These are phyloP conservation scores for Halichondria panicea DNA, from an alignment of 37 sponge, comb jelly and placozoan species.

Conservation along the genomic window DNA sequence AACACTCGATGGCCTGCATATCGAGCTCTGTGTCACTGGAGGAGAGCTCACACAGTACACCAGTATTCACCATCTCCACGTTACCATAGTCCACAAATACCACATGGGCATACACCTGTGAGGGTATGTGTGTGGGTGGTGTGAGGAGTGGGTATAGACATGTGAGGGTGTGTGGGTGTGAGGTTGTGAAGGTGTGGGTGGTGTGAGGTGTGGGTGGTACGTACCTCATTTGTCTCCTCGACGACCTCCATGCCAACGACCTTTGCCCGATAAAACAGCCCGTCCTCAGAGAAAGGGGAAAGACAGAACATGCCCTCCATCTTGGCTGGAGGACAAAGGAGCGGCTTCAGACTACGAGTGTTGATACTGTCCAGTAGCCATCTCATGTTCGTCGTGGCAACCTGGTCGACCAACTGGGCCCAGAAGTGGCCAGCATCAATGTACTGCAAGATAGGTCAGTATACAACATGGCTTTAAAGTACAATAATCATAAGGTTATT, in stretches of 20 bases:
- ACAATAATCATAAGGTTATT: too few species aligned
- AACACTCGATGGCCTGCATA: constrained; percentile 79
- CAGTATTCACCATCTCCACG: constrained; percentile 46
- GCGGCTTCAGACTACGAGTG: constrained; percentile 17
- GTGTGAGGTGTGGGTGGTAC: not conserved
- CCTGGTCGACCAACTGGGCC: constrained; percentile 63
- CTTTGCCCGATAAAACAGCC: constrained; percentile 70
- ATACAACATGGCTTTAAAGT: too few species aligned
- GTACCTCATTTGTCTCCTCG: not conserved
- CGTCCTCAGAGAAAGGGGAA: constrained; percentile 71
- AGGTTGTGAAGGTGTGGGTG: too few species aligned
- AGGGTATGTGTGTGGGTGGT: not conserved
- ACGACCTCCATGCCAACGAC: not conserved
- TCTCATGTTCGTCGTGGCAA: not conserved
- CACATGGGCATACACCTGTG: constrained; percentile 42
- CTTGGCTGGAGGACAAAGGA: not conserved
- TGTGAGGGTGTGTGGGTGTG: not conserved
- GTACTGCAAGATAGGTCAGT: constrained; percentile 10
- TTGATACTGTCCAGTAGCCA: constrained; percentile 53
- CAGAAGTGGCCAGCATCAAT: constrained; percentile 87
- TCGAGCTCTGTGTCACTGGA: constrained; percentile 23
- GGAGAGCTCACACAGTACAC: constrained; percentile 52
- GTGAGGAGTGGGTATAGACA: not conserved
- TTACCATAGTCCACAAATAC: constrained; percentile 91
- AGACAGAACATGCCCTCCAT: constrained; percentile 68